phyloP scores from a whole-genome alignment of 2,113 vertebrate genomes.

The Xenus cinereus region DNA sequence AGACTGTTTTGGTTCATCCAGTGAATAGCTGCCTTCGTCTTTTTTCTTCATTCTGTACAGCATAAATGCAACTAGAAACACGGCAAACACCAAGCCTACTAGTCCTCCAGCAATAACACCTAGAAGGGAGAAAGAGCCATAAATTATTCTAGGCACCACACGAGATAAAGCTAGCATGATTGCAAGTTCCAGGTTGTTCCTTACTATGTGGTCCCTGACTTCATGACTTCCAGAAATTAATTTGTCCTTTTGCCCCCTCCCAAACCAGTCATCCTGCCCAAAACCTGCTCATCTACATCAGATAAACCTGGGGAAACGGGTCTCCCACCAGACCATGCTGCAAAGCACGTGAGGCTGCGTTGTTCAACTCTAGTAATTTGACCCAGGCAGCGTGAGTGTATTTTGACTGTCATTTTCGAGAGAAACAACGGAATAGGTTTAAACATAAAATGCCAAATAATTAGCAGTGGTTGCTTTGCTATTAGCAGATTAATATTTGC shows the following conservation, averaged over 20 bases:
- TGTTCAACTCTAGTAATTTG: background rate
- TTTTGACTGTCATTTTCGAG: background rate
- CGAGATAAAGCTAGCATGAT: background rate
- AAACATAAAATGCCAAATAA: background rate
- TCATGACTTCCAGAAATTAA: background rate
- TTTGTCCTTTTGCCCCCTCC: background rate
- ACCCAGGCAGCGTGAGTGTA: background rate
- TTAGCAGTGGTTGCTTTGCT: background rate
- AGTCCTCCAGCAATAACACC: constrained; percentile 84
- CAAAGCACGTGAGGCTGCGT: background rate
- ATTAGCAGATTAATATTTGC: background rate
- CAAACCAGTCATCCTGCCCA: background rate
- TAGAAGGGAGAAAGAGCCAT: constrained; percentile 28
- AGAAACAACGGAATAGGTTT: background rate
- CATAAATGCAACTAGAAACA: constrained; percentile 77
- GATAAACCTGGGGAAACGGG: background rate
- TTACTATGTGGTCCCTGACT: rapidly evolving
- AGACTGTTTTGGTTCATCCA: constrained; percentile 77
- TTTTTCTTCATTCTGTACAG: constrained; percentile 87
- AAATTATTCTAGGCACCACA: background rate
- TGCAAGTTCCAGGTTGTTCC: background rate
- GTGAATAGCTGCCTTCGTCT: constrained; percentile 78
- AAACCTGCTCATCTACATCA: background rate
- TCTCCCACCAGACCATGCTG: background rate
- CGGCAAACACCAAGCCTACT: constrained; percentile 77